A percentile compares a stretch with the other conserved stretches of the same genome.
Conservation (phyloP, 2,888 invertebrate species). For the Caenorhabditis drosophilae region DNA sequence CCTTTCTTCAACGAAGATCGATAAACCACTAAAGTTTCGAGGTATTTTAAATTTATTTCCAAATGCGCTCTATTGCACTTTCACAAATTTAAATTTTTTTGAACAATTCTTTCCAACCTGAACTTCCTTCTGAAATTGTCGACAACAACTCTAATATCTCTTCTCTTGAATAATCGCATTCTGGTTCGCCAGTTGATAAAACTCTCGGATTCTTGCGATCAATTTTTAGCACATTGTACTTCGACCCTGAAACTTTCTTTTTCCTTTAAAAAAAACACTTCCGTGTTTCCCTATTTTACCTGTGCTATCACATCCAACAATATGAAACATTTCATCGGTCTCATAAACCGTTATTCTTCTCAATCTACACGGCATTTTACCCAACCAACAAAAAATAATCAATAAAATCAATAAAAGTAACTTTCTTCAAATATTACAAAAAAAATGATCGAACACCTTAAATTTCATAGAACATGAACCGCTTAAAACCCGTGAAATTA, state of each 20-base stretch:
- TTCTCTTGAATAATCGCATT: constrained; percentile 57
- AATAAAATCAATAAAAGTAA: neutral
- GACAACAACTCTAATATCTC: constrained; percentile 65
- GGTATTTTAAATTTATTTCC: neutral
- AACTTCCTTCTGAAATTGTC: constrained; percentile 65
- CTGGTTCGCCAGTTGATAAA: constrained; percentile 63
- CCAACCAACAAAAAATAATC: too few relatives aligned
- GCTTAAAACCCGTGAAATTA: too few relatives aligned
- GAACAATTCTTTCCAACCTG: constrained; percentile 40
- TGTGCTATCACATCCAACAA: constrained; percentile 83
- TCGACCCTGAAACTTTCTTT: constrained; percentile 81
- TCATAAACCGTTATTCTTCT: constrained; percentile 65
- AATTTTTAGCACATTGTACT: constrained; percentile 89
- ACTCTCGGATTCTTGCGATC: constrained; percentile 75
- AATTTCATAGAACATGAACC: too few relatives aligned
- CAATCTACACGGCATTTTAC: constrained; percentile 49
- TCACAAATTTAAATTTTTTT: neutral
- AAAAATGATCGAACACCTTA: neutral
- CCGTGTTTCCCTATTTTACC: neutral
- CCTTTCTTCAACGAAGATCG: constrained; percentile 42
- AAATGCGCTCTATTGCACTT: neutral
- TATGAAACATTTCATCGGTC: constrained; percentile 79
- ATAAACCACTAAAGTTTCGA: constrained; percentile 34
- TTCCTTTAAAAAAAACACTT: constrained; percentile 1
- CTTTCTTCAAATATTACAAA: neutral